Evolutionary conservation across 2,113 vertebrate genomes (phyloP), one percentile per base, ranked within the genome.

Genomic region (Hydrolagus affinis): DNA sequence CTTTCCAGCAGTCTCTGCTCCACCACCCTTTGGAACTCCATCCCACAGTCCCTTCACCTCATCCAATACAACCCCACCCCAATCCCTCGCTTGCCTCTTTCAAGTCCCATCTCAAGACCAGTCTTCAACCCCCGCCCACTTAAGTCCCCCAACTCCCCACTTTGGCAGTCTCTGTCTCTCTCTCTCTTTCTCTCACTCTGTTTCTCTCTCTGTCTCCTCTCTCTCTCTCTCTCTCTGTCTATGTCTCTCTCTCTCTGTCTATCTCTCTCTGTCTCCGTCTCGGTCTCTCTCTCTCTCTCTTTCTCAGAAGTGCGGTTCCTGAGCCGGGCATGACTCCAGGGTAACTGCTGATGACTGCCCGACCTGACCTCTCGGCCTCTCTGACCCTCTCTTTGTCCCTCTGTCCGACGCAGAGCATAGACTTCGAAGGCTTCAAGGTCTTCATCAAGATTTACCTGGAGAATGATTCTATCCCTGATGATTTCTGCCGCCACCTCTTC

Each of bases 391-490:
- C 72, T 75, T 10, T 86, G 0, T 70, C 62, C 12, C 57, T 85
- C 85, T 75, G n/a, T n/a, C n/a, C n/a, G n/a, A n/a, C n/a, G 2
- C 89, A 98, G 95, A 93, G 92, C 83, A 94, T 97, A 87, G 92
- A 95, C 64, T 94, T 95, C 7, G 90, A 90, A 75, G 96, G 94
- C 28, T 97, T 97, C 86, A 87, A 92, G 85, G 88, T 93, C 57
- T 98, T 98, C 89, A 90, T 98, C 87, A 94, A 94, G 89, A 92
- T 94, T 15, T 97, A 96, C 88, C 90, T 96, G 89, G 96, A 95
- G 70, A 90, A 91, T 62, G 92, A 95, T 0, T 90, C 95, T 70
- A 91, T 96, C 88, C 93, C 96, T 1, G 86, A 87, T 85, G 91
- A 89, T 66, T 92, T 98, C 71, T 94, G 94, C 90, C 89, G 88